These are phyloP conservation scores for Ganaspis sp. DNA, from an alignment of 1,140 invertebrate genomes.

Conservation along the genomic window DNA sequence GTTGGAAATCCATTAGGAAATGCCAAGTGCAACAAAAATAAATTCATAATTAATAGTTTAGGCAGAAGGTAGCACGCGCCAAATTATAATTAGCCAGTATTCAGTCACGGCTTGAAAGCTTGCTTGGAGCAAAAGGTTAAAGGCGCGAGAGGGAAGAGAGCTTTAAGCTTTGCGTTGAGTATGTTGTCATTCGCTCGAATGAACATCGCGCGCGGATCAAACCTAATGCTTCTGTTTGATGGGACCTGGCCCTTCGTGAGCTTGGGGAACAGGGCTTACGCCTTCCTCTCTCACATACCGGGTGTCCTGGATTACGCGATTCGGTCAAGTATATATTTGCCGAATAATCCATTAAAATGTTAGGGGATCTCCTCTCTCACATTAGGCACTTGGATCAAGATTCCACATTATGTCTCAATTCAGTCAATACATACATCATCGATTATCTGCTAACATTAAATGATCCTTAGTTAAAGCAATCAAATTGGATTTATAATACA, in stretches of 20 bases:
- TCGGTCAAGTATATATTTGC: slow-evolving; percentile 9
- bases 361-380: neutral
- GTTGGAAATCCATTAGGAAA: slow-evolving; percentile 8
- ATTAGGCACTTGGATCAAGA: neutral
- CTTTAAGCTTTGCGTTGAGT: slow-evolving; percentile 71
- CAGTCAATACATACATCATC: neutral
- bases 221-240: slow-evolving; percentile 76
- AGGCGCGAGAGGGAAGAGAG: slow-evolving; percentile 51
- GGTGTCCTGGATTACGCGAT: slow-evolving; percentile 35
- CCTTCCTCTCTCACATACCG: slow-evolving; percentile 48
- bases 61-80: slow-evolving; percentile 47
- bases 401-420: slow-evolving; percentile 10
- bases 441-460: neutral
- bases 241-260: slow-evolving; percentile 63
- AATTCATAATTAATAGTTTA: slow-evolving; percentile 13
- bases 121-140: slow-evolving; percentile 49
- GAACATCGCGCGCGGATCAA: slow-evolving; percentile 76
- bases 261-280: slow-evolving; percentile 53
- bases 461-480: neutral
- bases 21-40: neutral
- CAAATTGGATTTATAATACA: neutral
- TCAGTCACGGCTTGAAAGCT: slow-evolving; percentile 50
- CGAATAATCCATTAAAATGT: slow-evolving; percentile 22
- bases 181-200: slow-evolving; percentile 75
- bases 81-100: slow-evolving; percentile 37